phyloP scores from a whole-genome alignment of 1,140 invertebrate genomes.

The Pogonus chalceus region DNA sequence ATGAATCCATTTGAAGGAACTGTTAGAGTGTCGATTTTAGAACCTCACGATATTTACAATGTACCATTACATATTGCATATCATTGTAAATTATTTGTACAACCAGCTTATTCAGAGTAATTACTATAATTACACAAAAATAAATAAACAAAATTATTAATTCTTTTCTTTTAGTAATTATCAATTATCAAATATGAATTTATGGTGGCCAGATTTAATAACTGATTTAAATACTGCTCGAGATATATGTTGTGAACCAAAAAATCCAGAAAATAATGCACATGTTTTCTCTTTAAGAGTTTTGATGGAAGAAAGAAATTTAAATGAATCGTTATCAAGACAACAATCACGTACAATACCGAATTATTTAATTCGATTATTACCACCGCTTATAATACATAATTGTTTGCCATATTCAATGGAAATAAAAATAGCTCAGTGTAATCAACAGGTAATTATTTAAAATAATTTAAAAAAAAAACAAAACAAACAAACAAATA shows the following conservation, averaged over 20 bases:
- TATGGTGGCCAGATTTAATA: conserved; percentile 74
- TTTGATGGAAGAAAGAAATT: conserved; percentile 28
- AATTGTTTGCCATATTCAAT: conserved; percentile 66
- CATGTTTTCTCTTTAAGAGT: conserved; percentile 55
- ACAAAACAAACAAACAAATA: conserved; percentile 14
- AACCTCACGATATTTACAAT: conserved; percentile 60
- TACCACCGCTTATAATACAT: conserved; percentile 63
- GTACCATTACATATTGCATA: conserved; percentile 71
- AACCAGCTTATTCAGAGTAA: conserved; percentile 65
- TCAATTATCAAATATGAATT: conserved; percentile 54
- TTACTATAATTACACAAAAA: conserved; percentile 24
- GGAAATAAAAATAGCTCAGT: conserved; percentile 43
- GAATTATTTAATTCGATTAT: conserved; percentile 59
- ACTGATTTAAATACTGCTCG: conserved; percentile 47
- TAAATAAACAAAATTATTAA: conserved; percentile 11
- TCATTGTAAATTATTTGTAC: conserved; percentile 63
- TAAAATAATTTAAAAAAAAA: conserved; percentile 18
- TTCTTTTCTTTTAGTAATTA: conserved; percentile 41
- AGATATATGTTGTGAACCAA: conserved; percentile 52
- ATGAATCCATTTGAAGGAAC: conserved; percentile 69
- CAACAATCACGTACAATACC: conserved; percentile 48
- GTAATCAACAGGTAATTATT: conserved; percentile 14
- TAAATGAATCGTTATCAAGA: conserved; percentile 27
- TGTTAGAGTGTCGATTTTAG: conserved; percentile 59
- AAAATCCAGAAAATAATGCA: conserved; percentile 40